Base-by-base conservation (phyloP, 2,113 vertebrate species). In the Smithornis capensis region DNA sequence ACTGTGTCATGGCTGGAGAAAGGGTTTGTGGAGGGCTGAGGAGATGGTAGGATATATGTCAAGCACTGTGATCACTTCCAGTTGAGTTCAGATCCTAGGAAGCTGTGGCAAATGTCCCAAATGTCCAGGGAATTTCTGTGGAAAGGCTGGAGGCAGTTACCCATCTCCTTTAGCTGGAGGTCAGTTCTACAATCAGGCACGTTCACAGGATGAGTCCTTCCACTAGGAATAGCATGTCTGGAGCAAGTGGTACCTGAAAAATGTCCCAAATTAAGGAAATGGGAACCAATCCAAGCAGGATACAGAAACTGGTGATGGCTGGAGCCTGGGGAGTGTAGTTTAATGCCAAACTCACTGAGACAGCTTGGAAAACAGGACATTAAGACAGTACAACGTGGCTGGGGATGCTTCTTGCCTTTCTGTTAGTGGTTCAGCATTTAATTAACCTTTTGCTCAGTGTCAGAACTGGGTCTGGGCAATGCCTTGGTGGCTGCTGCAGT, bases 331-430 rank as follows among this genome's bases (percentile, higher is more conserved):
- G n/a, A 74, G 28, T 1, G 1, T 7, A 37, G 53, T 67, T 47
- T 59, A 44, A 37, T 90, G 60, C 49, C 49, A 35, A 49, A 14
- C 38, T 9, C 18, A 7, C 27, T 17, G n/a, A 60, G 47, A 27
- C 35, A 24, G 14, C 28, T n/a, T 79, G 28, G 56, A 53, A 83
- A 52, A 62, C 7, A 64, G 59, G 33, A 19, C 17, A 12, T 31
- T 79, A 29, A 55, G 67, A 31, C 52, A 40, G 49, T 14, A 4
- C n/a, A 27, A 0, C 2, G 4, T 42, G 65, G 2, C 23, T 14
- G 21, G 31, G 44, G 18, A 3, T 25, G 42, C 56, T 75, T 64
- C 25, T 14, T 3, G 28, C 8, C 18, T 19, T 14, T 87, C 24
- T 33, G 37, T 38, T 1, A 9, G 4, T 45, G 38, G 25, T 27